Conservation (phyloP, 2,888 invertebrate species). For the Steromphala cineraria region DNA sequence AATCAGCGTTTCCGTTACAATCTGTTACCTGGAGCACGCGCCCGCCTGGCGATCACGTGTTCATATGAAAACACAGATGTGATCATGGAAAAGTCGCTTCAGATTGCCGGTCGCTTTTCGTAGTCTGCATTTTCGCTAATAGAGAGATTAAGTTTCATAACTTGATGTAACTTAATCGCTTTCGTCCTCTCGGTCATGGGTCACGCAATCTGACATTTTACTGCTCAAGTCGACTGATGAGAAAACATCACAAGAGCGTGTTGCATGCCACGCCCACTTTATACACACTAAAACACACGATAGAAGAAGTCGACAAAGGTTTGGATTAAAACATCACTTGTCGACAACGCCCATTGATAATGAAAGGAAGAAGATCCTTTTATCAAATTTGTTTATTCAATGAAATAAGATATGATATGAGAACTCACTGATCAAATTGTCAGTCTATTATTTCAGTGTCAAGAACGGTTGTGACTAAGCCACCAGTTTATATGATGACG, state of each 20-base stretch:
- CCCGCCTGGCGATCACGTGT: neutral
- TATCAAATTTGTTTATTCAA: neutral
- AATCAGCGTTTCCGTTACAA: slow-evolving; percentile 13
- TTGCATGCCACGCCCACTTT: neutral
- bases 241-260: neutral
- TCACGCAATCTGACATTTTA: neutral
- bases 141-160: neutral
- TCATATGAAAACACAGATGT: neutral
- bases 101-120: neutral
- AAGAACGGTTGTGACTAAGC: too few relatives aligned
- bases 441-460: too few relatives aligned
- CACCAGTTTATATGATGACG: too few relatives aligned
- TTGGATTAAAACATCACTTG: neutral
- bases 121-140: neutral
- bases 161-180: neutral
- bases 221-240: neutral
- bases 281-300: neutral
- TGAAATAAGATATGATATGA: neutral
- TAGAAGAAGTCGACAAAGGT: neutral
- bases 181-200: neutral
- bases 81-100: neutral
- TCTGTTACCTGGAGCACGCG: slow-evolving; percentile 6
- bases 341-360: neutral
- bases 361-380: neutral
- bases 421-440: neutral